Evolutionary conservation across 2,888 invertebrate species (phyloP).

Genomic region (Trachelus tabidus): DNA sequence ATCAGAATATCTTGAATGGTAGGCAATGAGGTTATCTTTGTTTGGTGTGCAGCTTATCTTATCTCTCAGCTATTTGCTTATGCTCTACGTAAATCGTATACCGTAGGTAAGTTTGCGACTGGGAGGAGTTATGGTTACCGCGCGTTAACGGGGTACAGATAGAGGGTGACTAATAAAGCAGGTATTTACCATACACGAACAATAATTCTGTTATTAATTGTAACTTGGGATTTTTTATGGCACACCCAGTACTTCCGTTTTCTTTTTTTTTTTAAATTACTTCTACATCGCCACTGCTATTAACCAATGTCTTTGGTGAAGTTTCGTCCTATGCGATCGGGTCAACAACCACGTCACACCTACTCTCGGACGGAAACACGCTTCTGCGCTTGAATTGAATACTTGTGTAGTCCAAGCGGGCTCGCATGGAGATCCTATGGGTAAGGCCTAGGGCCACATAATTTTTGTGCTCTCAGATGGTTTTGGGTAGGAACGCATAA

Average conservation of each 20-base stretch:
- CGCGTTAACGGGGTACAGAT: background rate
- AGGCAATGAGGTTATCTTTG: constrained; percentile 37
- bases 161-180: background rate
- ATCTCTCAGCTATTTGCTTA: constrained; percentile 37
- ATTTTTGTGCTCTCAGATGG: background rate
- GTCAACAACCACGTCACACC: constrained; percentile 12
- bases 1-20: constrained; percentile 23
- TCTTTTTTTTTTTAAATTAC: background rate
- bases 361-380: constrained; percentile 7
- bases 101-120: constrained; percentile 18
- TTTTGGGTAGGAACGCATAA: background rate
- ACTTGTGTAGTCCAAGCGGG: background rate
- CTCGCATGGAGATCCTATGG: background rate
- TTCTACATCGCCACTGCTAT: background rate
- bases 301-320: background rate
- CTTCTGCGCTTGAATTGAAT: constrained; percentile 11
- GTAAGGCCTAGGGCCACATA: background rate
- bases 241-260: background rate
- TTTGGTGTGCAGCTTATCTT: constrained; percentile 38
- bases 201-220: background rate
- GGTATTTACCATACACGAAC: background rate
- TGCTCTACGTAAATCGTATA: constrained; percentile 17
- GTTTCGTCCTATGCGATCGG: background rate
- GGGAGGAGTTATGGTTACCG: background rate
- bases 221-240: background rate